Evolutionary conservation across 2,888 invertebrate species (phyloP).

Genomic region (Ommatoiulus sabulosus): DNA sequence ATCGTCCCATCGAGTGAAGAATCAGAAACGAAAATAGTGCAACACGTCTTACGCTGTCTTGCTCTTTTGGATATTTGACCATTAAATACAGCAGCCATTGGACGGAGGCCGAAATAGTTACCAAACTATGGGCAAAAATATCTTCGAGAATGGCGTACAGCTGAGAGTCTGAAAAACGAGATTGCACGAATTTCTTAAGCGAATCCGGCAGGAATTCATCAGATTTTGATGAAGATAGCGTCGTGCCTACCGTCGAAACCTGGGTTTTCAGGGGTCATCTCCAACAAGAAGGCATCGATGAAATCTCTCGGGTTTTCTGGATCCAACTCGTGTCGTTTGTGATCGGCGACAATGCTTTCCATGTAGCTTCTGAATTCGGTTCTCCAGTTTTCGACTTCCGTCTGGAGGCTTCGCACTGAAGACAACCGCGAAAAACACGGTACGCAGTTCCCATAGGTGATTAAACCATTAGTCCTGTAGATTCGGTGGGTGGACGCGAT

Average conservation of each 20-base stretch:
- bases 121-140: constrained; percentile 86
- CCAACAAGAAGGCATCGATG: constrained; percentile 60
- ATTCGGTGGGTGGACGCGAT: constrained; percentile 55
- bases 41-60: constrained; percentile 63
- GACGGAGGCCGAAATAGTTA: constrained; percentile 83
- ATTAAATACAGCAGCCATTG: constrained; percentile 85
- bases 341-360: constrained; percentile 56
- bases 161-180: background rate
- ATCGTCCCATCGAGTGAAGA: too few relatives aligned
- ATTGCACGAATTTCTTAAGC: too few relatives aligned
- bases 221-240: too few relatives aligned
- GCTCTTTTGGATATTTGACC: constrained; percentile 76
- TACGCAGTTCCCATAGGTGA: constrained; percentile 41
- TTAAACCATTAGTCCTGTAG: constrained; percentile 50
- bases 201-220: too few relatives aligned
- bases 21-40: too few relatives aligned
- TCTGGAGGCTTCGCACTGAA: background rate
- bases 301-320: constrained; percentile 56
- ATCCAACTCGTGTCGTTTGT: constrained; percentile 50
- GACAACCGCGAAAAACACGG: background rate
- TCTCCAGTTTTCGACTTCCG: background rate
- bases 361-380: constrained; percentile 21
- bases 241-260: constrained; percentile 52
- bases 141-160: constrained; percentile 82
- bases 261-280: constrained; percentile 12